Evolutionary conservation across 2,113 vertebrate species (phyloP).

Genomic region (Campylorhamphus procurvoides): DNA sequence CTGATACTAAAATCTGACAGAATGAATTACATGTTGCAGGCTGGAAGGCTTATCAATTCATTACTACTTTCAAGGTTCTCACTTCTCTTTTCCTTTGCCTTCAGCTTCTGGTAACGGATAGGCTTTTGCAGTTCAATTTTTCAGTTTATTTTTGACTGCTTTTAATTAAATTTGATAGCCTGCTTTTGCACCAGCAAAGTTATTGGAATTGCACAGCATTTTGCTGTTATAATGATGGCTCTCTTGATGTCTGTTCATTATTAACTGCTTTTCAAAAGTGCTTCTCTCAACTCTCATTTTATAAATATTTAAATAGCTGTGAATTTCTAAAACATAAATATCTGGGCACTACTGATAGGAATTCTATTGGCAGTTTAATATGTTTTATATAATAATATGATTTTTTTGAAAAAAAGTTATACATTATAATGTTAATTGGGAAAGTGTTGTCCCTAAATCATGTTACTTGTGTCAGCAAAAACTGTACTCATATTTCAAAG

Average conservation of each 20-base stretch:
- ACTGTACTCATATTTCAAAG: conserved; percentile 54
- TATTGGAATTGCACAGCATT: conserved; percentile 76
- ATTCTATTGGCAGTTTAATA: conserved; percentile 59
- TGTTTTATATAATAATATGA: conserved; percentile 61
- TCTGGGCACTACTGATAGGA: conserved; percentile 51
- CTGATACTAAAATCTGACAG: conserved; percentile 75
- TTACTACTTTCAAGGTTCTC: conserved; percentile 72
- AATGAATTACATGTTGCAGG: conserved; percentile 69
- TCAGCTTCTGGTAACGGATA: conserved; percentile 73
- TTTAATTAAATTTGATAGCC: conserved; percentile 85
- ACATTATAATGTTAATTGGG: conserved; percentile 57
- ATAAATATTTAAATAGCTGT: conserved; percentile 85
- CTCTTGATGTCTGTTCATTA: conserved; percentile 80
- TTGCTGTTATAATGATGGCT: conserved; percentile 77
- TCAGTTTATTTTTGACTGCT: conserved; percentile 81
- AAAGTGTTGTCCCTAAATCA: conserved; percentile 56
- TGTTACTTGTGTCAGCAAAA: conserved; percentile 34
- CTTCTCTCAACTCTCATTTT: conserved; percentile 74
- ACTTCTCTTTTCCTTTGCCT: conserved; percentile 60
- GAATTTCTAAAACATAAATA: conserved; percentile 76
- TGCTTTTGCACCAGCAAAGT: conserved; percentile 71
- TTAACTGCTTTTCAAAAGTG: conserved; percentile 80
- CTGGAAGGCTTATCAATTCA: conserved; percentile 74
- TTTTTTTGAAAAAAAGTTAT: conserved; percentile 46
- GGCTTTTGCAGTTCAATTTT: conserved; percentile 76